Base-by-base conservation (phyloP, 37 sponge, comb jelly and placozoan genomes). In the Oopsacas minuta region DNA sequence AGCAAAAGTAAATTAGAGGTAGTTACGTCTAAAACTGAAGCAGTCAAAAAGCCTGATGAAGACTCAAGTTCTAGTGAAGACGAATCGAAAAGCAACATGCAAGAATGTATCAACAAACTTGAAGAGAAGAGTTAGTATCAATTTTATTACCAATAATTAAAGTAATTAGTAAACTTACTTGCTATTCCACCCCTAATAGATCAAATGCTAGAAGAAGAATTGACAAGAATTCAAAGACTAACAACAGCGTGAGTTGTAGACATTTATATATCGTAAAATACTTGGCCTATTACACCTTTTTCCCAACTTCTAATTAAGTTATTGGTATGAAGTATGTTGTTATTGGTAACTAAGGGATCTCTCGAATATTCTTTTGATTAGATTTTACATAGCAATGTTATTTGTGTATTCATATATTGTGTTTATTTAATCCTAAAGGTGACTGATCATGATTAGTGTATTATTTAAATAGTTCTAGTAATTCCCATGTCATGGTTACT, bases 131-230 rank as follows among this genome's bases (percentile, higher is more conserved):
- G 75, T 61, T 25, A n/a, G 75, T 61, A 34, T 34, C 75, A 5
- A 7, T 61, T 61, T 32, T 17, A 46, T 17, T 46, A 12, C 17
- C 17, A 46, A 12, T 22, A 46, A 17, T 46, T 3, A 61, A 25
- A 61, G 28, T 3, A 61, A 3, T 12, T 61, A n/a, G 75, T 20
- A n/a, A 25, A 61, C 12, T 25, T 25, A 3, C 22, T 61, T 32
- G 17, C 20, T 61, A 32, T 61, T 61, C 30, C 28, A 20, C 20
- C 28, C 30, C 22, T 25, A 32, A 32, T 61, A 61, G 75, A 61
- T 61, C 28, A n/a, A 61, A 20, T 61, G 20, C 75, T 61, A 25
- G 75, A 61, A 61, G 75, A 61, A 61, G 75, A 61, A 61, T 34
- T 61, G 7, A 12, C 30, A 32, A 61, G 28, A 3, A 20, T 61